Base-by-base conservation (phyloP, 2,797 vertebrate species). In the Melopsittacus undulatus region DNA sequence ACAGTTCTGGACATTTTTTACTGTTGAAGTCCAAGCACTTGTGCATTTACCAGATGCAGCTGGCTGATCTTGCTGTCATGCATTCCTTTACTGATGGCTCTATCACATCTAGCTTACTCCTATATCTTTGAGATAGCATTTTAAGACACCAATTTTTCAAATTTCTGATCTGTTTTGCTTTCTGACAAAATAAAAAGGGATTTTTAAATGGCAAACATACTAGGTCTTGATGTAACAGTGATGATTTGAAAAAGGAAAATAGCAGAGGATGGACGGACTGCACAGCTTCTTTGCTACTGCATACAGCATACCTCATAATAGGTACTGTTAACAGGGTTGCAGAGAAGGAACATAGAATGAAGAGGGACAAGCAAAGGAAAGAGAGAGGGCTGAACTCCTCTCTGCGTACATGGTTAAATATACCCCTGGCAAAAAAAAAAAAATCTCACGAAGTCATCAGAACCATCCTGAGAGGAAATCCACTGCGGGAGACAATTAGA, bases 361-460 rank as follows among this genome's bases (percentile, higher is more conserved):
- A 83, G 56, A 64, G 79, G 40, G 32, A 80, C 77, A 84, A 61
- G 14, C 6, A 1, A 92, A 72, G 11, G 56, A 36, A 83, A 85
- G 24, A 49, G 40, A 78, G 34, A 34, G 22, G 38, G 24, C 21
- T 32, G n/a, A 87, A 75, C 36, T 69, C 67, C 19, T 64, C 30
- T 45, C 42, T 61, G 29, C 29, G n/a, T 36, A 36, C 23, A 23
- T 20, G 66, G 48, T 62, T 83, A 66, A 72, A 79, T 92, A 38
- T 34, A 90, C 23, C 70, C 51, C 59, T 80, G 72, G 67, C 77
- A 91, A 83, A 94, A 90, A 42, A 91, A 83, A 94, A 90, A 42
- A 24, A 68, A 36, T 23, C 70, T 94, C 48, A 51, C 54, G 40
- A 84, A 90, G 70, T 69, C 88, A 94, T 90, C 42, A 80, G 67